Evolutionary conservation across 35 echinoderm and acorn worm genomes (phyloP), one percentile per base, ranked within the genome.

Genomic region (Strongylocentrotus purpuratus): DNA sequence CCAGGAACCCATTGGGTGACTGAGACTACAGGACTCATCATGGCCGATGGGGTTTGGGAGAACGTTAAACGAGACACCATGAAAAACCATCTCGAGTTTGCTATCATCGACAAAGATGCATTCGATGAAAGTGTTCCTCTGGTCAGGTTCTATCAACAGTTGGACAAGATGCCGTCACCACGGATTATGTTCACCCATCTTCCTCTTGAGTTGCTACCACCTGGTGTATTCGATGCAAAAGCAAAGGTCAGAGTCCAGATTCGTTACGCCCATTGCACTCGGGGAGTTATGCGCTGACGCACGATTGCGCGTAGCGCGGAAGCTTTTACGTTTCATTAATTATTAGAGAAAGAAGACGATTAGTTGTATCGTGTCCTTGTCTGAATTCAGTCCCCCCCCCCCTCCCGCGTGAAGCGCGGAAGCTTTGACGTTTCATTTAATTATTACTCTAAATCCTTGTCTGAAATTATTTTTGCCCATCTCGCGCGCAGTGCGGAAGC

Each of bases 31-130:
- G 91, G 46, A 13, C 91, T 93, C 5, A 47, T 93, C 48, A 33
- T 93, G 31, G 91, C 91, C 46, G 46, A 93, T 32, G 91, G 91
- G 11, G 91, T 93, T 7, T 58, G 46, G 48, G 91, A 93, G 91
- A 93, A 93, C 46, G 91, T 93, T 20, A 47, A 58, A 58, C 45
- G 91, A 58, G 91, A 47, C 13, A 48, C 91, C 6, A 0, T 93
- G 91, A 93, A 93, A n/a, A 31, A 32, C 31, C 91, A n/a, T 22
- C 11, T 93, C 6, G 91, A 93, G 48, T 47, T 47, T 31, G 91
- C 22, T 25, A 18, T 50, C 33, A 2, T 13, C 91, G 48, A 93
- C 91, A 93, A 93, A 32, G 91, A 93, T 46, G 48, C 48, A 14
- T 58, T 93, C 13, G 46, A 93, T 32, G 45, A 47, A 47, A 58